These are phyloP conservation scores for Gryon sp. DNA, from an alignment of 1,140 invertebrate genomes.

Conservation along the genomic window DNA sequence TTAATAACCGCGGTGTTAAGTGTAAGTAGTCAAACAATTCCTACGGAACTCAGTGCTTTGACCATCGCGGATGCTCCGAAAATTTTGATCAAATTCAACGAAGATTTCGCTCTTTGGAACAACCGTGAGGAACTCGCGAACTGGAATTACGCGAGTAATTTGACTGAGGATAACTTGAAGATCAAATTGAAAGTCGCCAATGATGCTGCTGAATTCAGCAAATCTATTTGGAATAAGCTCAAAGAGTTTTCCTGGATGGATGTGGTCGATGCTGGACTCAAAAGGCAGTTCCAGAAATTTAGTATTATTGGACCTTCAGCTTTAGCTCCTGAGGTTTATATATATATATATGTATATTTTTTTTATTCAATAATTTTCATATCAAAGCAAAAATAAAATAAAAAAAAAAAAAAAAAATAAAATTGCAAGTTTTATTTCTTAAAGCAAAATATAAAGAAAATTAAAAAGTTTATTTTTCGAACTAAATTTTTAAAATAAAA, in stretches of 20 bases:
- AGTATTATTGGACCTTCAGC: constrained; percentile 85
- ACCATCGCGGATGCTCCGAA: constrained; percentile 5
- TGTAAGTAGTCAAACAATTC: neutral
- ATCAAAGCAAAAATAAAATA: neutral
- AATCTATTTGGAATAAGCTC: constrained; percentile 81
- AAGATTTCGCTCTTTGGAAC: constrained; percentile 79
- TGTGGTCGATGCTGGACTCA: constrained; percentile 81
- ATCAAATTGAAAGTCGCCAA: constrained; percentile 78
- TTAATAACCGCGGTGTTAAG: constrained; percentile 9
- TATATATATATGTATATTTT: too few species aligned
- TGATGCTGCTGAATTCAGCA: constrained; percentile 72
- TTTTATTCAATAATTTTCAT: constrained; percentile 18
- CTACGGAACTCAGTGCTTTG: neutral
- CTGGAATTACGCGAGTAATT: constrained; percentile 87
- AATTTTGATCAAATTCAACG: constrained; percentile 18
- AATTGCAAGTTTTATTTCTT: too few species aligned
- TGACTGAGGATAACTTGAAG: constrained; percentile 86
- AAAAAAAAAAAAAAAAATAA: too few species aligned
- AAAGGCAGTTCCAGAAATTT: constrained; percentile 84
- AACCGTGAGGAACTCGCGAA: constrained; percentile 80
- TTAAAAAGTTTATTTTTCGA: too few species aligned
- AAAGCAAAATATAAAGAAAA: too few species aligned
- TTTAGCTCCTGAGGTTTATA: constrained; percentile 83
- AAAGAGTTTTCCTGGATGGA: constrained; percentile 83
- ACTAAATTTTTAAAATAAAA: too few species aligned